phyloP scores from a whole-genome alignment of 64 coral and sea anemone species.

The Porites australiensis region DNA sequence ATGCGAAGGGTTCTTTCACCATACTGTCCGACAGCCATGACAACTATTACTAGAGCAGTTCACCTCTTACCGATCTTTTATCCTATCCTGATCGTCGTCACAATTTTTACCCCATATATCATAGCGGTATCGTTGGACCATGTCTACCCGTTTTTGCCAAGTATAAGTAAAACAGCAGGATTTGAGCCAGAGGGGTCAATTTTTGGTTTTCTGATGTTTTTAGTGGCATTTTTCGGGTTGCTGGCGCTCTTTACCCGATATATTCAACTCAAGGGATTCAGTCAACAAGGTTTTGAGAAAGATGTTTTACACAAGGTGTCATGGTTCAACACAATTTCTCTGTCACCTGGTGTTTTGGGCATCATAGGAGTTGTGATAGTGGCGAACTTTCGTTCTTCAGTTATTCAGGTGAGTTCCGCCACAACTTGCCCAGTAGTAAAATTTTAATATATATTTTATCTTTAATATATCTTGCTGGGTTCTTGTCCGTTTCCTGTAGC shows the following conservation, averaged over 20 bases:
- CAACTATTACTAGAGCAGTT: not conserved
- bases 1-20: no score
- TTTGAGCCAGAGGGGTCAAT: conserved; percentile 11
- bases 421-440: no score
- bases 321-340: not conserved
- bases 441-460: no score
- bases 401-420: not conserved
- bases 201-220: not conserved
- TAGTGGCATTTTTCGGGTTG: not conserved
- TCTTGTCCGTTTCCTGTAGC: no score
- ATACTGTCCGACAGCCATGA: not conserved
- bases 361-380: not conserved
- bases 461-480: no score
- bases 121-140: not conserved
- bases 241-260: not conserved
- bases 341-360: not conserved
- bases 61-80: not conserved
- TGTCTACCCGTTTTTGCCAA: conserved; percentile 1
- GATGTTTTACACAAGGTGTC: not conserved
- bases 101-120: conserved; percentile 3
- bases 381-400: not conserved
- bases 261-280: not conserved
- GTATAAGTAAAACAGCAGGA: not conserved
- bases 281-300: not conserved
- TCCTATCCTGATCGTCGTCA: not conserved